Base-by-base conservation (phyloP, 92 coral and sea anemone species). In the Epizoanthus scotinus region DNA sequence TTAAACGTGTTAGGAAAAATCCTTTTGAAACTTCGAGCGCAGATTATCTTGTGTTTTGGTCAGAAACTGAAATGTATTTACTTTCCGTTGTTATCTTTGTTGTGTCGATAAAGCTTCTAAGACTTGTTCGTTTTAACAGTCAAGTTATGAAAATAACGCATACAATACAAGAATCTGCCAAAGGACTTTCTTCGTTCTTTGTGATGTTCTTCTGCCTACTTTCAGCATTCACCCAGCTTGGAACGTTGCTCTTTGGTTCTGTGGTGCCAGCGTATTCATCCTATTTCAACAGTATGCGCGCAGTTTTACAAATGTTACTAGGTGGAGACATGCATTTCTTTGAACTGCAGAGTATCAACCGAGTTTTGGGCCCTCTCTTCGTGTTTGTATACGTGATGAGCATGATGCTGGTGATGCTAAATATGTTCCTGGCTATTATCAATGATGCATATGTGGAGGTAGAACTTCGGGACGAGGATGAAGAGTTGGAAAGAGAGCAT, bases 301-400 rank as follows among this genome's bases (percentile, higher is more conserved):
- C 97, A 52, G 70, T 90, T 59, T 50, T 92, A 60, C 92, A 87
- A 38, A 79, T 92, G 90, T 67, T 92, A 17, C 82, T 92, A 15
- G 97, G 97, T n/a, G 97, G 94, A 7, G 87, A 86, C 20, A 92
- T 92, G 94, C 86, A 86, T 50, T 90, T 92, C 73, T 79, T 87
- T 13, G 90, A 92, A 55, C 60, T 92, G 20, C 81, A 77, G 78
- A 42, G 83, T 8, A 71, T 77, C 0, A 91, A 92, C 57, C 82
- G 85, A 29, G 53, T 67, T 56, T 68, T 92, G 28, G 87, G 92
- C 1, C 94, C 97, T 4, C 24, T 66, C 4, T 92, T 90, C 66
- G 79, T 89, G 5, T 92, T 90, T 42, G 82, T 85, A 6, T 92
- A 85, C 62, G 85, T 91, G 87, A 47, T 82, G 15, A 82, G 85